Evolutionary conservation across 2,888 invertebrate genomes (phyloP), one percentile per base, ranked within the genome.

Genomic region (Ypsolopha sequella): DNA sequence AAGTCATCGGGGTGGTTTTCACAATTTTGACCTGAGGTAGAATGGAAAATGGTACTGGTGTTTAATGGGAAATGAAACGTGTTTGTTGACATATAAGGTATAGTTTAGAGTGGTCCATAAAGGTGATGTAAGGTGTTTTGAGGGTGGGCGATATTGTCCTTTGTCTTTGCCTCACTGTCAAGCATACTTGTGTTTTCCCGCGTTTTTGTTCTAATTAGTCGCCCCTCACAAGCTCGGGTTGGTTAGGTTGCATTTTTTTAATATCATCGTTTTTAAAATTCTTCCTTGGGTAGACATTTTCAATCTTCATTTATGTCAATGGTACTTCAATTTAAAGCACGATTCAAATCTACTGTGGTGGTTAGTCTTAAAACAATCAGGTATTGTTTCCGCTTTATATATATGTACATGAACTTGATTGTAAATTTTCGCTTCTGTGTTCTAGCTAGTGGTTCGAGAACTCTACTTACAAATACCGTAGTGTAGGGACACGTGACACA

Each of bases 181-280:
- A 85, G 85, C 78, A 68, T 81, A 77, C 85, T 85, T 80, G 73
- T 82, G 80, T 82, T 80, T 80, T 81, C 80, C 81, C 84, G 82
- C 82, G 80, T 81, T 85, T 85, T 85, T 85, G 85, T 84, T 84
- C 80, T 84, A 85, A 85, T 85, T 85, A 84, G 84, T 81, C 82
- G 70, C 73, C 80, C 75, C 71, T 63, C 71, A 66, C 61, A 61
- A 64, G 63, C 68, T 65, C 60, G 66, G 13, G 49, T 60, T 59
- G 59, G 59, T 60, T 55, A 52, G 52, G 51, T 52, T 43, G 34
- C 50, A 51, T 48, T 52, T 54, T 51, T 54, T 36, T 51, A 41
- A 51, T 48, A 41, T 44, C 13, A 43, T 39, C 39, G 41, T 41
- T 45, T 52, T 52, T 46, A 24, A 24, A 24, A 4, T 24, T 24